These are phyloP conservation scores for Condylostylus longicornis DNA, from an alignment of 1,140 invertebrate genomes.

Conservation along the genomic window DNA sequence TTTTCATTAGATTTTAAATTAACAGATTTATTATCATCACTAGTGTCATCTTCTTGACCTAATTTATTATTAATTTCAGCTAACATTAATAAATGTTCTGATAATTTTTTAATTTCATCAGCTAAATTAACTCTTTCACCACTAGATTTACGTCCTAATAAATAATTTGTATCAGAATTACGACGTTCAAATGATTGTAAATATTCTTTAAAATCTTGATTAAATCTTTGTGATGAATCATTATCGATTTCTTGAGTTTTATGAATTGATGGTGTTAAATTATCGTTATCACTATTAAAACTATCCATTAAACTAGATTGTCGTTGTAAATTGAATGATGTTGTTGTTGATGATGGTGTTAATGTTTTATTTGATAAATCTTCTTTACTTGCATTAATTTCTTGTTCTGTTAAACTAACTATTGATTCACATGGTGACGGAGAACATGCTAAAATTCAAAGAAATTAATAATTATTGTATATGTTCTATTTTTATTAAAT, in stretches of 20 bases:
- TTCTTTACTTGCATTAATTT: conserved; percentile 25
- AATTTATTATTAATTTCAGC: conserved; percentile 49
- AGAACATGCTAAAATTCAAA: conserved; percentile 45
- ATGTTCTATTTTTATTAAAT: background rate
- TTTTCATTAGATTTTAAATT: background rate
- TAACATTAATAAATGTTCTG: conserved; percentile 57
- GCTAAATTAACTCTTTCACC: conserved; percentile 47
- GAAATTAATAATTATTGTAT: background rate
- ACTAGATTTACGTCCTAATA: conserved; percentile 29
- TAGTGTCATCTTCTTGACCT: conserved; percentile 37
- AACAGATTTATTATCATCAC: conserved; percentile 18
- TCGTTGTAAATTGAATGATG: conserved; percentile 19
- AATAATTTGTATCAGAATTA: conserved; percentile 56
- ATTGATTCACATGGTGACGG: conserved; percentile 60
- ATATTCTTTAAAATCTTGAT: conserved; percentile 26
- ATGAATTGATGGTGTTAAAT: too few species aligned
- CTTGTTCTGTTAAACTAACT: conserved; percentile 40
- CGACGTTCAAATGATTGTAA: conserved; percentile 44
- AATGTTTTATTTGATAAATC: conserved; percentile 8
- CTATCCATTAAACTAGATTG: too few species aligned
- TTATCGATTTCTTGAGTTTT: background rate
- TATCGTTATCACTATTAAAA: too few species aligned
- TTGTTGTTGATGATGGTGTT: conserved; percentile 14
- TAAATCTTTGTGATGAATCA: background rate
- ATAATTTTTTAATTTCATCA: conserved; percentile 64